A percentile compares a stretch with the other conserved stretches of the same genome.
Conservation (phyloP, 2,888 invertebrate genomes). For the Anoplius nigerrimus region DNA sequence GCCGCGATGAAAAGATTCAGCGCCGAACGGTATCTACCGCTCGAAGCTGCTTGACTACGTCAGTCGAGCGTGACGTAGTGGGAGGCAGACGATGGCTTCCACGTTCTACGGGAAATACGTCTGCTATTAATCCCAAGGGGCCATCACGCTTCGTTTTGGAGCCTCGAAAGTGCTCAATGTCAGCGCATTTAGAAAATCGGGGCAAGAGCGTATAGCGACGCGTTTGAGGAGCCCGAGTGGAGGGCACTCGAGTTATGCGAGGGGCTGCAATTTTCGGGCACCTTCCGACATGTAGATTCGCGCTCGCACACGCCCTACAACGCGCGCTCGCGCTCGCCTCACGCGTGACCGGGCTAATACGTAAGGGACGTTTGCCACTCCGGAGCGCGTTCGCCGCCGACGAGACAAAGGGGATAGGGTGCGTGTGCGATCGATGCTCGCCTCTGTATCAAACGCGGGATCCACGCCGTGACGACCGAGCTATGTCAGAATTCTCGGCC, state of each 20-base stretch:
- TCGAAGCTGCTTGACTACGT: no score
- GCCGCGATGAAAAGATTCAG: no score
- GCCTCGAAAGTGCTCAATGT: constrained; percentile 13
- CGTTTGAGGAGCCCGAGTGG: constrained; percentile 34
- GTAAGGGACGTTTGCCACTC: not conserved
- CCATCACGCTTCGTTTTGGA: no score
- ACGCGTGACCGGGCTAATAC: not conserved
- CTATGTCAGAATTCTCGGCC: not conserved
- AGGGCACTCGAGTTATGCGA: constrained; percentile 44
- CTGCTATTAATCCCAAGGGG: no score
- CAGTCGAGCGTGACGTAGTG: no score
- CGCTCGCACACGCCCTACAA: no score
- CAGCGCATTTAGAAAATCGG: constrained; percentile 43
- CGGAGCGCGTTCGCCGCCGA: not conserved
- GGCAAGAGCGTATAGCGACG: constrained; percentile 40
- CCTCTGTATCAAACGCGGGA: constrained; percentile 38
- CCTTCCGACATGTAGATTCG: constrained; percentile 22
- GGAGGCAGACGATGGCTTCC: no score
- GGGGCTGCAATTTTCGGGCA: constrained; percentile 44
- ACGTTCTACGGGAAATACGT: no score
- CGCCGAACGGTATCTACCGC: no score
- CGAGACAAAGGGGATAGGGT: not conserved
- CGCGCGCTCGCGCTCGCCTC: not conserved
- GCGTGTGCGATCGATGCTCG: constrained; percentile 44
- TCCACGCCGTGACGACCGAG: not conserved